phyloP scores from a whole-genome alignment of 2,888 invertebrate species.

The Pemphredon lugubris region DNA sequence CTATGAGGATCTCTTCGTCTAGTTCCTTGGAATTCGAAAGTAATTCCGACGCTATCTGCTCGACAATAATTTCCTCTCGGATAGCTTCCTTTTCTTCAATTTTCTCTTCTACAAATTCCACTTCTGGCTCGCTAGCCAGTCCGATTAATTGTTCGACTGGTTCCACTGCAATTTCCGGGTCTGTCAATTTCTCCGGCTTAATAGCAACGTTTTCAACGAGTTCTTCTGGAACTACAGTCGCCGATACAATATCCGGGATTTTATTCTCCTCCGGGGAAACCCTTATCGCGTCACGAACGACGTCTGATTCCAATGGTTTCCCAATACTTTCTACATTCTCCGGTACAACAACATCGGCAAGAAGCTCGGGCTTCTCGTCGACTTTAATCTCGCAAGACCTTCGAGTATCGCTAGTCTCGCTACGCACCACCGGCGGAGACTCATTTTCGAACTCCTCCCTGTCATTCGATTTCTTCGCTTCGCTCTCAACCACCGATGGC shows the following conservation, averaged over 20 bases:
- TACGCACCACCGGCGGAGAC: not conserved
- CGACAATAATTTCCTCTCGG: slow-evolving; percentile 7
- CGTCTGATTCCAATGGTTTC: not conserved
- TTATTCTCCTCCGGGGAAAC: not conserved
- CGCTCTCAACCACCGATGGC: not conserved
- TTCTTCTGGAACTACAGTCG: not conserved
- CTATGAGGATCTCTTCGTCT: slow-evolving; percentile 59
- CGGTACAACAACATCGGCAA: not conserved
- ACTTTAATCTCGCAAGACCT: not conserved
- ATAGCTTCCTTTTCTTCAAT: slow-evolving; percentile 20
- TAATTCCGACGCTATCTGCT: slow-evolving; percentile 17
- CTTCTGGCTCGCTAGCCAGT: slow-evolving; percentile 4
- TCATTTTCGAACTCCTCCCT: not conserved
- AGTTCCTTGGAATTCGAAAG: slow-evolving; percentile 69
- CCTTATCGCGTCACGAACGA: not conserved
- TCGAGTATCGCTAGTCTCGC: not conserved
- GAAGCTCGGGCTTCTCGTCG: slow-evolving; percentile 1
- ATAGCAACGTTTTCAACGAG: not conserved
- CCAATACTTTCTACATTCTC: slow-evolving; percentile 5
- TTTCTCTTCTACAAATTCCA: slow-evolving; percentile 4
- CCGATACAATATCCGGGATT: not conserved
- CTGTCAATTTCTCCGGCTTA: not conserved
- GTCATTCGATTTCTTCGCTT: not conserved
- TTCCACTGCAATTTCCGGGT: slow-evolving; percentile 1
- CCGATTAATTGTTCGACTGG: slow-evolving; percentile 12